These are phyloP conservation scores for Hirtodrosophila cameraria DNA, from an alignment of 2,888 invertebrate genomes.

Conservation along the genomic window DNA sequence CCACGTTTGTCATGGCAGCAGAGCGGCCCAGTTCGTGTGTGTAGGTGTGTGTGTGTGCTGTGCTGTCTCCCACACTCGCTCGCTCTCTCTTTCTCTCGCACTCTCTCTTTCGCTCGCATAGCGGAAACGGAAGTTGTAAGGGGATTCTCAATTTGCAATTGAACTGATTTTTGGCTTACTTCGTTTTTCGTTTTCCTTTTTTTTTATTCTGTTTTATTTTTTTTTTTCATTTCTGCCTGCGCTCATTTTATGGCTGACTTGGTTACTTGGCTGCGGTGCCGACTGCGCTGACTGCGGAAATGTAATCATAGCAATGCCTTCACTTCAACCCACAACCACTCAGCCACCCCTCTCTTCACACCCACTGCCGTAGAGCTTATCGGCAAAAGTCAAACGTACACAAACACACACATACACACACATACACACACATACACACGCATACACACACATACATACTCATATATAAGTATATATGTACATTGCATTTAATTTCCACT, in stretches of 20 bases:
- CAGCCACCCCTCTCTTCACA: neutral
- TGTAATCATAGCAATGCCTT: slow-evolving; percentile 77
- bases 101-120: slow-evolving; percentile 40
- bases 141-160: slow-evolving; percentile 80
- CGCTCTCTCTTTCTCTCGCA: slow-evolving; percentile 1
- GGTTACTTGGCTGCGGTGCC: slow-evolving; percentile 65
- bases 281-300: slow-evolving; percentile 65
- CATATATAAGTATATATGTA: slow-evolving; percentile 25
- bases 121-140: slow-evolving; percentile 79
- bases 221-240: slow-evolving; percentile 40
- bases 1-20: slow-evolving; percentile 76
- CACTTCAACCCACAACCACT: slow-evolving; percentile 3
- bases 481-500: slow-evolving; percentile 78
- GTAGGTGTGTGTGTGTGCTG: slow-evolving; percentile 16
- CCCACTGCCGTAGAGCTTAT: slow-evolving; percentile 35
- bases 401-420: too few relatives aligned
- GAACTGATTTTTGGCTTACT: slow-evolving; percentile 79
- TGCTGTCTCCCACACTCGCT: neutral
- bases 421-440: slow-evolving; percentile 15
- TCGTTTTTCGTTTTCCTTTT: neutral
- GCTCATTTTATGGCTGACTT: slow-evolving; percentile 79
- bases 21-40: slow-evolving; percentile 21
- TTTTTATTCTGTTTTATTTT: slow-evolving; percentile 2
- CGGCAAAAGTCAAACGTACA: slow-evolving; percentile 56
- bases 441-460: slow-evolving; percentile 15